Evolutionary conservation across 2,888 invertebrate genomes (phyloP), one percentile per base, ranked within the genome.

Genomic region (Laspeyria flexula): DNA sequence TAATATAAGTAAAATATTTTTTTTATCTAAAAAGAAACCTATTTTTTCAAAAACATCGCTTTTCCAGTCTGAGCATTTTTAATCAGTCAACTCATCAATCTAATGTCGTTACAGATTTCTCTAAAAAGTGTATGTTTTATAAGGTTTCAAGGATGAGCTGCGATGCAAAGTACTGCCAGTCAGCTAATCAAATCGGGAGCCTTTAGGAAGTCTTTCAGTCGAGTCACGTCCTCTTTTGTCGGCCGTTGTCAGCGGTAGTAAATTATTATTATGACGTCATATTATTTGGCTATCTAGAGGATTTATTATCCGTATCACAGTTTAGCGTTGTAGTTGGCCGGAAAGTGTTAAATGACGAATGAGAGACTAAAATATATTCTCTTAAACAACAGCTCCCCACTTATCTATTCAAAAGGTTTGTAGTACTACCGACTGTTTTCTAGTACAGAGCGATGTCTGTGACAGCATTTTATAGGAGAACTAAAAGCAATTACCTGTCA

Each of bases 201-300:
- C 44, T 56, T 55, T 41, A 37, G 35, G 51, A 50, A 46, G 56
- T 51, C 45, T 53, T 51, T 57, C 52, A 69, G 60, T 69, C 61
- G 54, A 60, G 68, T 66, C 71, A 73, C 62, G 69, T 64, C 45
- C 50, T 58, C 51, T 49, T 54, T 60, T 59, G 67, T 67, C 61
- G 54, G 57, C 58, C 54, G 37, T 41, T 51, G 51, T 33, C 46
- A 44, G 33, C 47, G 54, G 46, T 43, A 21, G 62, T 67, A 56
- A 71, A 62, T 65, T 71, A 71, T 69, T 59, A 55, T 66, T 60
- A 59, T 66, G 53, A 61, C 62, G 51, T 65, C 66, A 69, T 48
- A 55, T 61, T 55, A 66, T 63, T 63, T 63, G 71, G 50, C 49
- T 70, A 57, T 55, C 46, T 38, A 5, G 38, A 53, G 56, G 57